These are phyloP conservation scores for Percopsis omiscomaycus DNA, from an alignment of 2,797 vertebrate species.

Conservation along the genomic window DNA sequence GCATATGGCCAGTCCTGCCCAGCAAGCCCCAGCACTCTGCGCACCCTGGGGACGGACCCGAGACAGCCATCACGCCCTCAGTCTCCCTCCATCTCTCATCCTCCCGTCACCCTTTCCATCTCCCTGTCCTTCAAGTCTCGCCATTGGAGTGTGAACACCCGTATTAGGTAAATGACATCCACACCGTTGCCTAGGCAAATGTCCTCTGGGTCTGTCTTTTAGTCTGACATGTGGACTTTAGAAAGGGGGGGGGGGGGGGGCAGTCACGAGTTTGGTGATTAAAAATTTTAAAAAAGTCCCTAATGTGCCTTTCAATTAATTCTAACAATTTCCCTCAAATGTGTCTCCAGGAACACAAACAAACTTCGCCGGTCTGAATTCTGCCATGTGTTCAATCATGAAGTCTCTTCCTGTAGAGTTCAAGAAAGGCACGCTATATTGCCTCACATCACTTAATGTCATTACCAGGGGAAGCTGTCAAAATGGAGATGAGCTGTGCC, in stretches of 20 bases:
- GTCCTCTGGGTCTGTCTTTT: conserved; percentile 60
- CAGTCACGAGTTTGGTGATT: not conserved
- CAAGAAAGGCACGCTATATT: conserved; percentile 61
- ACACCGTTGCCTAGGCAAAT: conserved; percentile 58
- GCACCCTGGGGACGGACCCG: conserved; percentile 66
- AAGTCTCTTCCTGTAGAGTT: conserved; percentile 32
- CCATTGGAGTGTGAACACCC: conserved; percentile 71
- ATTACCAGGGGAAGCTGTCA: conserved; percentile 66
- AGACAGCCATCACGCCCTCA: conserved; percentile 69
- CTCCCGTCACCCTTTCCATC: conserved; percentile 58
- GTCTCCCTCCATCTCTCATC: conserved; percentile 65
- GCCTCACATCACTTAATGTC: conserved; percentile 68
- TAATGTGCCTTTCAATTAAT: conserved; percentile 37
- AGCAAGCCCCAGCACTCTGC: conserved; percentile 53
- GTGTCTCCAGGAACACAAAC: conserved; percentile 29
- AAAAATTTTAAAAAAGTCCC: not conserved
- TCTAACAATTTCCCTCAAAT: conserved; percentile 46
- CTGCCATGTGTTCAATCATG: conserved; percentile 54
- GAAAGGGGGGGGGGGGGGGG: not conserved
- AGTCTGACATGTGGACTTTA: conserved; percentile 37
- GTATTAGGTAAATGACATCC: conserved; percentile 71
- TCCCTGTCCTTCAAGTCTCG: conserved; percentile 65
- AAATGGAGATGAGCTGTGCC: conserved; percentile 62
- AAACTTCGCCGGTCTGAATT: conserved; percentile 44
- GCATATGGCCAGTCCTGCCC: conserved; percentile 61